Base-by-base conservation (phyloP, 1,140 invertebrate genomes). In the Melanaphis sacchari region DNA sequence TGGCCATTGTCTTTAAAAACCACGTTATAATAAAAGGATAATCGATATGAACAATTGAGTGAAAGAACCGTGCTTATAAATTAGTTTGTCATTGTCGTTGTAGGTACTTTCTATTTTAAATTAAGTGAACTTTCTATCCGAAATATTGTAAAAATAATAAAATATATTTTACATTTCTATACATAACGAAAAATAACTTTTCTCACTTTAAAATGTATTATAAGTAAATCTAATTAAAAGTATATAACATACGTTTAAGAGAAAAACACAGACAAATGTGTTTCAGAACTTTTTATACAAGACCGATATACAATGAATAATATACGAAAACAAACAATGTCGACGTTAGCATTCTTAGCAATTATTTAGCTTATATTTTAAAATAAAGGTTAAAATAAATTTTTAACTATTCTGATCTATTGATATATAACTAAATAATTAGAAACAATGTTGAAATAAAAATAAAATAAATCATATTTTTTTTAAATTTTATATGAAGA, bases 51-150 rank as follows among this genome's bases (percentile, higher is more conserved):
- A 43, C 41, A 31, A 43, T 31, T 43, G 41, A 87, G 31, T n/a
- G 85, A 87, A 46, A 87, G 26, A 87, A 87, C 31, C 24, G 21
- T 87, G 85, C 49, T 87, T 46, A 87, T 46, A 49, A 84, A 76
- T 84, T 66, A 87, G 91, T 52, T 92, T 89, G 22, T 76, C 38
- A 41, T 91, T 41, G 52, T 38, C 26, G 52, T 91, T 36, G 24
- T 40, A 90, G 31, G 26, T 91, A 41, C 59, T 91, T 91, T 91
- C 59, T 91, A 40, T 90, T 91, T 59, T 81, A 43, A 52, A 92
- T 90, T 15, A 38, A 91, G 84, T 46, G 49, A 43, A 82, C 49
- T 87, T 94, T 94, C 88, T n/a, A 93, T 76, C 59, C 59, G 43
- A 36, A 91, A 90, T 92, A 91, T 38, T 93, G 87, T 52, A 76